A percentile compares a stretch with the other conserved stretches of the same genome.
phyloP scores from a whole-genome alignment of 2,113 vertebrate species.

The Colossoma macropomum region DNA sequence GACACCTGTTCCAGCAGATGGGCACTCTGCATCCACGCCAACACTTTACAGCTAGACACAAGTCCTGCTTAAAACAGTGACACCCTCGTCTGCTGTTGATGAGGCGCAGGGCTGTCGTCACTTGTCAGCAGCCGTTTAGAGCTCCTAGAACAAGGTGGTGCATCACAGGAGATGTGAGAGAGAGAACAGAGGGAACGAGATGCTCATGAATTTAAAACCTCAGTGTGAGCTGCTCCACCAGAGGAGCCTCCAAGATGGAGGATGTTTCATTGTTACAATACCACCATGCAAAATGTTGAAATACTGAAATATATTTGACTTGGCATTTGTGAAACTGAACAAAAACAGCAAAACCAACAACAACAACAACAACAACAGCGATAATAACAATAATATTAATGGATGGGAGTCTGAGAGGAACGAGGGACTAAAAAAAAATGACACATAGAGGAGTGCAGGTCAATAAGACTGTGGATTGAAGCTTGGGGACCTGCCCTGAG shows the following conservation, averaged over 20 bases:
- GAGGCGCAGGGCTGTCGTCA: background rate
- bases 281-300: too few species aligned
- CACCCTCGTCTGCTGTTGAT: background rate
- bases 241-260: background rate
- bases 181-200: background rate
- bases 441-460: too few species aligned
- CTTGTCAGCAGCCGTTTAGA: constrained; percentile 10
- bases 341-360: too few species aligned
- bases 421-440: too few species aligned
- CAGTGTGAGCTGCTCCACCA: background rate
- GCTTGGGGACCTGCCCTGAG: too few species aligned
- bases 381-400: too few species aligned
- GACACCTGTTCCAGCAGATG: constrained; percentile 4
- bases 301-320: too few species aligned
- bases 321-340: too few species aligned
- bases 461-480: too few species aligned
- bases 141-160: background rate
- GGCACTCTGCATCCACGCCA: background rate
- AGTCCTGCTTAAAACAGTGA: constrained; percentile 14
- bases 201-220: background rate
- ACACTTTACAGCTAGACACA: background rate
- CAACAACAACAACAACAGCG: too few species aligned
- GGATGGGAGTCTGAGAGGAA: too few species aligned
- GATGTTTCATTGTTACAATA: background rate
- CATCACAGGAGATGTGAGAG: background rate